phyloP scores from a whole-genome alignment of 1,140 invertebrate species.

The Drosophila sp. region DNA sequence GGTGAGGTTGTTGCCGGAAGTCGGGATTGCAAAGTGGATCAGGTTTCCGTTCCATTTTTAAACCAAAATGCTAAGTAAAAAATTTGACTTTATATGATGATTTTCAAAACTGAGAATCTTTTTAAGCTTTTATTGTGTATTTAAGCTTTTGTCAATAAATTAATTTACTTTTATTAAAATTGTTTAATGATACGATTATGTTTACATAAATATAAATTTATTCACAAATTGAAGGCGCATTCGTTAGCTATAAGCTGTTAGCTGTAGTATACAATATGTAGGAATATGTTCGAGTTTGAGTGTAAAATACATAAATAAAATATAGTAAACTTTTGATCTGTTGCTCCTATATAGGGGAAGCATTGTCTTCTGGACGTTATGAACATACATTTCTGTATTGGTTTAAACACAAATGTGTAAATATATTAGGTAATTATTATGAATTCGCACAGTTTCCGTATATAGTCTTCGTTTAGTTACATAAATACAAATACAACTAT shows the following conservation, averaged over 20 bases:
- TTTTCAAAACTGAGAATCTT: neutral
- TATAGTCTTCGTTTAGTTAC: constrained; percentile 60
- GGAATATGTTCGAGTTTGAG: constrained; percentile 64
- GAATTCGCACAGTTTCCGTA: constrained; percentile 50
- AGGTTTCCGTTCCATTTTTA: neutral
- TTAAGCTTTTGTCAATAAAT: constrained; percentile 42
- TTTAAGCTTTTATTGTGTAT: constrained; percentile 54
- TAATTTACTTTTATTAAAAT: constrained; percentile 43
- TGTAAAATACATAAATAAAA: constrained; percentile 43
- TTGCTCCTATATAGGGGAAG: constrained; percentile 42
- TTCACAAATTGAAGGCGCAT: constrained; percentile 76
- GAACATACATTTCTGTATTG: constrained; percentile 11
- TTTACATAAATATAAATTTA: constrained; percentile 60
- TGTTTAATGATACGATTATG: constrained; percentile 13
- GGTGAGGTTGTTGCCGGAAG: neutral
- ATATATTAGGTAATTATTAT: constrained; percentile 43
- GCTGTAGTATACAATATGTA: constrained; percentile 58
- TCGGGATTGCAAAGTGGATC: neutral
- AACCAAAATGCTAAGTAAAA: constrained; percentile 59
- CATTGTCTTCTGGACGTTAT: constrained; percentile 46
- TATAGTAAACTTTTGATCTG: constrained; percentile 43
- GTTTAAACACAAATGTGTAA: constrained; percentile 16
- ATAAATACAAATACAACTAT: constrained; percentile 55
- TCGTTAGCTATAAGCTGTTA: constrained; percentile 57
- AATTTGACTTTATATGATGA: constrained; percentile 1